A percentile compares a stretch with the other conserved stretches of the same genome.
Conservation (phyloP, 2,113 vertebrate genomes). For the Festucalex cinctus region DNA sequence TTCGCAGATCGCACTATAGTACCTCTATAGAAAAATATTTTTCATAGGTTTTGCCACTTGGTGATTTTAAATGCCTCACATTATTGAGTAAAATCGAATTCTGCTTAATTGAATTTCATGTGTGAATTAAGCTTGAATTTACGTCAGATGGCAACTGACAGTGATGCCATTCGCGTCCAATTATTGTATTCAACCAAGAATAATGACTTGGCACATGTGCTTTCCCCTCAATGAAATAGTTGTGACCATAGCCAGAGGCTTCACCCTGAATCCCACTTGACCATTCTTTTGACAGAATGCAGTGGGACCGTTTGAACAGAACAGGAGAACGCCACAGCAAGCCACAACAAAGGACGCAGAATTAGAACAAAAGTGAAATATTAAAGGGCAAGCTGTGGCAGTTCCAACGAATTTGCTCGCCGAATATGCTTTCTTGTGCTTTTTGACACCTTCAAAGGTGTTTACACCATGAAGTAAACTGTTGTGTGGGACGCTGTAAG, state of each 20-base stretch:
- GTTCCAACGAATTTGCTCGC: slow-evolving; percentile 14
- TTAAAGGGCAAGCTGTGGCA: slow-evolving; percentile 12
- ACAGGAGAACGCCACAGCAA: slow-evolving; percentile 17
- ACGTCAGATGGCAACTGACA: slow-evolving; percentile 37
- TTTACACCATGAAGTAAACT: slow-evolving; percentile 59
- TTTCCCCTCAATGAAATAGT: slow-evolving; percentile 42
- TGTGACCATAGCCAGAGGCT: slow-evolving; percentile 49
- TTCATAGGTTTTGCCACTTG: not conserved
- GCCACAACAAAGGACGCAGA: slow-evolving; percentile 25
- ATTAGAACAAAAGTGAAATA: slow-evolving; percentile 50
- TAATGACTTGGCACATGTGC: slow-evolving; percentile 41
- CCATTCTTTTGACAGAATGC: slow-evolving; percentile 59
- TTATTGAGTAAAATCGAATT: not conserved
- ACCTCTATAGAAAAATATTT: not conserved
- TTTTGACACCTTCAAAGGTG: slow-evolving; percentile 53
- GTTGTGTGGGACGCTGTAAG: slow-evolving; percentile 49
- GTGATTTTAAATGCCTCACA: not conserved
- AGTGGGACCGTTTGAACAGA: slow-evolving; percentile 39
- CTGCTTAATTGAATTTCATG: not conserved
- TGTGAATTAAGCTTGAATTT: not conserved
- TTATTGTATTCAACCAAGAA: slow-evolving; percentile 36
- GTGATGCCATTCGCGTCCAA: slow-evolving; percentile 47
- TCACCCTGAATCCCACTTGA: slow-evolving; percentile 51
- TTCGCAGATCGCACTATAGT: too few species aligned
- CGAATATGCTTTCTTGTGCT: slow-evolving; percentile 26